phyloP scores from a whole-genome alignment of 2,888 invertebrate species.

The Chymomyza procnemis region DNA sequence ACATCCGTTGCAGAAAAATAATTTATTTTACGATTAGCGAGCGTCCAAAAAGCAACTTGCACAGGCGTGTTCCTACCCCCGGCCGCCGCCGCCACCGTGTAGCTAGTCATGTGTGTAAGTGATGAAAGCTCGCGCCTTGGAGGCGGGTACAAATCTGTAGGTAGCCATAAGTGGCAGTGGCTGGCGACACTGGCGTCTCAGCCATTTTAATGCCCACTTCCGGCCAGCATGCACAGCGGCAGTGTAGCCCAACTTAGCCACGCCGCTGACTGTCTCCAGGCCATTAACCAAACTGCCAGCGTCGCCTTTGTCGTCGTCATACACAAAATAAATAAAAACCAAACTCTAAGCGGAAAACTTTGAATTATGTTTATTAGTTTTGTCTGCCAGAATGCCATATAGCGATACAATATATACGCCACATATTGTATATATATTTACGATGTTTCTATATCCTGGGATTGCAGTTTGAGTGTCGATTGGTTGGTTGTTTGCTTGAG shows the following conservation, averaged over 20 bases:
- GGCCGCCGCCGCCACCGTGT: conserved; percentile 1
- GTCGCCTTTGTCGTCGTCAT: background rate
- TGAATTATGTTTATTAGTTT: conserved; percentile 49
- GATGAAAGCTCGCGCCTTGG: background rate
- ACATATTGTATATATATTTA: background rate
- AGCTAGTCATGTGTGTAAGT: conserved; percentile 50
- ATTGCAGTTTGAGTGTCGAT: conserved; percentile 56
- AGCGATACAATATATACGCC: too few species aligned
- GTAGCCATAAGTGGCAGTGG: background rate
- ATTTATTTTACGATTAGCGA: conserved; percentile 66
- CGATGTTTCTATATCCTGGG: conserved; percentile 34
- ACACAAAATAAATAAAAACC: conserved; percentile 45
- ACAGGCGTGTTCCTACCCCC: too few species aligned
- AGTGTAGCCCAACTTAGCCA: background rate
- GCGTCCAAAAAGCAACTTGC: conserved; percentile 19
- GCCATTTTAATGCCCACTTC: conserved; percentile 39
- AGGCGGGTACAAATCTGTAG: background rate
- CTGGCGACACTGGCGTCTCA: conserved; percentile 53
- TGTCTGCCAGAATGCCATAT: background rate
- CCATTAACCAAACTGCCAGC: background rate
- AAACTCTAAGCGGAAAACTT: conserved; percentile 58
- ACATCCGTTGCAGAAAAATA: conserved; percentile 47
- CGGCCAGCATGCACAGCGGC: conserved; percentile 14
- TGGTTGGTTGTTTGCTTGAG: conserved; percentile 39
- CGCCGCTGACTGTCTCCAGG: background rate